Percentiles rank a stretch among this genome's conserved stretches.
Evolutionary conservation across 1,140 invertebrate genomes (phyloP).

Genomic region (Anastrepha ludens): DNA sequence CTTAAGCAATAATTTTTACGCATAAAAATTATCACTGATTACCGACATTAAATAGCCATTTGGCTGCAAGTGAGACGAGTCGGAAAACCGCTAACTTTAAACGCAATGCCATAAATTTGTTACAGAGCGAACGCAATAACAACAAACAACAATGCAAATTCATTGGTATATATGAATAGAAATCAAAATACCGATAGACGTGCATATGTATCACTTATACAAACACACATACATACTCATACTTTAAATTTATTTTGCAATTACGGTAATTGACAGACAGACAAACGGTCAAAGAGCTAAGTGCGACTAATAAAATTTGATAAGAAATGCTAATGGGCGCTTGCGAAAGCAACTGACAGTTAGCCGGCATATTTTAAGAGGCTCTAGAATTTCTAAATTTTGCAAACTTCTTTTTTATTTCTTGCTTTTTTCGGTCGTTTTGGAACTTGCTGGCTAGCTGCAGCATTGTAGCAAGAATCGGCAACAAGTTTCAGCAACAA

Average conservation of each 20-base stretch:
- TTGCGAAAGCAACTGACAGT: not conserved
- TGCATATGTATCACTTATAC: not conserved
- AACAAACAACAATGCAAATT: not conserved
- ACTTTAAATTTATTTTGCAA: not conserved
- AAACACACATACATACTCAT: not conserved
- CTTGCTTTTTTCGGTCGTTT: not conserved
- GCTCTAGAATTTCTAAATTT: not conserved
- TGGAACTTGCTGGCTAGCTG: not conserved
- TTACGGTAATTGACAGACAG: not conserved
- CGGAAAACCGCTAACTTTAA: slow-evolving; percentile 19
- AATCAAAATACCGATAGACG: too few relatives aligned
- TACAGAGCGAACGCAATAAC: not conserved
- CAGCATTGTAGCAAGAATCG: not conserved
- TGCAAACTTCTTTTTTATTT: not conserved
- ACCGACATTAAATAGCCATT: slow-evolving; percentile 15
- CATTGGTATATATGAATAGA: not conserved
- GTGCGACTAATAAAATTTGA: slow-evolving; percentile 15
- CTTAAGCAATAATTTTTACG: not conserved
- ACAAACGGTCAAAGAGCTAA: not conserved
- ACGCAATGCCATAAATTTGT: slow-evolving; percentile 15
- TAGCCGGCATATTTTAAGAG: not conserved
- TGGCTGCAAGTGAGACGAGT: not conserved
- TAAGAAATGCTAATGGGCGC: slow-evolving; percentile 27
- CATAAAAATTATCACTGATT: slow-evolving; percentile 12
- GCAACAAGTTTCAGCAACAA: slow-evolving; percentile 18